Percentiles rank a stretch among this genome's conserved stretches.
Conservation (phyloP, 1,140 invertebrate genomes). For the Drosophila orosa region DNA sequence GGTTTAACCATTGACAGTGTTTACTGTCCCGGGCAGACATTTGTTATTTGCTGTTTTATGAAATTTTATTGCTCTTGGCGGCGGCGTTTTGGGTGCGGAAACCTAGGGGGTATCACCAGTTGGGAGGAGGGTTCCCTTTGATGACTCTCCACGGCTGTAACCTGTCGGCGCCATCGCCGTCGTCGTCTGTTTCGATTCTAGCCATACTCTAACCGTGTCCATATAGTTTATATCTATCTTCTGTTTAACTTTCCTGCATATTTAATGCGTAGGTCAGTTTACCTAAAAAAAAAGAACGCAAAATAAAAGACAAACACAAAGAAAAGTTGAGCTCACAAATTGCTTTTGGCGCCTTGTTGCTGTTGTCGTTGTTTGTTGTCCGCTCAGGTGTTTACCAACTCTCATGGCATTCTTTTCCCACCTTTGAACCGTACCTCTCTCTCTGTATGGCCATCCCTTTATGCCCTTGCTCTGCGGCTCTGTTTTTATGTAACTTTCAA, state of each 20-base stretch:
- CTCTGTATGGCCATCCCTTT: not conserved
- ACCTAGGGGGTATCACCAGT: not conserved
- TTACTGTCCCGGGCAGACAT: constrained; percentile 44
- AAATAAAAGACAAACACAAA: constrained; percentile 19
- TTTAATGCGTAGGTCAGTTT: constrained; percentile 80
- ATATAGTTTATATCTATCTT: constrained; percentile 42
- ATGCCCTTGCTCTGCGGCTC: constrained; percentile 41
- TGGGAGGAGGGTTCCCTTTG: constrained; percentile 28
- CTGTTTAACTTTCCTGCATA: constrained; percentile 78
- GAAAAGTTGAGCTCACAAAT: constrained; percentile 61
- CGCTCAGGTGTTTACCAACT: constrained; percentile 52
- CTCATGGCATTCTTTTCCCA: constrained; percentile 11
- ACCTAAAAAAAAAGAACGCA: constrained; percentile 30
- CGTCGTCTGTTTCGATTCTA: constrained; percentile 18
- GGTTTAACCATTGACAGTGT: constrained; percentile 20
- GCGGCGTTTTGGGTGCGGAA: constrained; percentile 10
- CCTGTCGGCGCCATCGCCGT: constrained; percentile 56
- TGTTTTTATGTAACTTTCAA: constrained; percentile 81
- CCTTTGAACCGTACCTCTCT: not conserved
- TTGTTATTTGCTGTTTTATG: constrained; percentile 64
- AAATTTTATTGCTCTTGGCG: constrained; percentile 67
- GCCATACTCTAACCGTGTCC: constrained; percentile 3
- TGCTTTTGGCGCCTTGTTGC: constrained; percentile 60
- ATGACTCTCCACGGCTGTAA: constrained; percentile 30
- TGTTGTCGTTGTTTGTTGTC: constrained; percentile 23